Base-by-base conservation (phyloP, 2,888 invertebrate genomes). In the Zonitis immaculata region DNA sequence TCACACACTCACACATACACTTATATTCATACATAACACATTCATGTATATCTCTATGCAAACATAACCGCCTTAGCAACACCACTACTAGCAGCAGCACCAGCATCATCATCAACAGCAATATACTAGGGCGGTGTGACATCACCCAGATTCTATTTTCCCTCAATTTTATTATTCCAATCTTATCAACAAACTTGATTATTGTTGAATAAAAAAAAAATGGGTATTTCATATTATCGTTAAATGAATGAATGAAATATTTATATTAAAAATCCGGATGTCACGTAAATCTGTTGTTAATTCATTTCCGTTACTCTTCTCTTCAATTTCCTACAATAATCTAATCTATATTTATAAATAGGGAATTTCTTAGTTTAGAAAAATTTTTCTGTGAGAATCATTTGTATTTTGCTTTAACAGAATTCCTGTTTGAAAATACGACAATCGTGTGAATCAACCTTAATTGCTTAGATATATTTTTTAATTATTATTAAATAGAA, bases 121-220 rank as follows among this genome's bases (percentile, higher is more conserved):
- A 3, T 18, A 43, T 59, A 66, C 59, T 65, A 66, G 66, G 68
- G 65, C 66, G 65, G 59, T 30, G 58, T 68, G 68, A 68, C 68
- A 66, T 68, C 68, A 66, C 53, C 44, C 45, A 44, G 51, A 61
- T 65, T 60, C 56, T 59, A 3, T n/a, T n/a, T n/a, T n/a, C n/a
- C n/a, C n/a, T n/a, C n/a, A n/a, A n/a, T n/a, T n/a, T n/a, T n/a
- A n/a, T n/a, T n/a, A n/a, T n/a, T n/a, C n/a, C n/a, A n/a, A n/a
- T 12, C 12, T 30, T 30, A 26, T 26, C 7, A 27, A 27, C 27
- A 30, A 30, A 12, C n/a, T 32, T 14, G 32, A 32, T 32, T n/a
- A n/a, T n/a, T n/a, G n/a, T n/a, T n/a, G n/a, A n/a, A n/a, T n/a
- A n/a, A n/a, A n/a, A n/a, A n/a, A n/a, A n/a, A n/a, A n/a, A n/a